These are phyloP conservation scores for Hyles euphorbiae DNA, from an alignment of 1,140 invertebrate species.

Conservation along the genomic window DNA sequence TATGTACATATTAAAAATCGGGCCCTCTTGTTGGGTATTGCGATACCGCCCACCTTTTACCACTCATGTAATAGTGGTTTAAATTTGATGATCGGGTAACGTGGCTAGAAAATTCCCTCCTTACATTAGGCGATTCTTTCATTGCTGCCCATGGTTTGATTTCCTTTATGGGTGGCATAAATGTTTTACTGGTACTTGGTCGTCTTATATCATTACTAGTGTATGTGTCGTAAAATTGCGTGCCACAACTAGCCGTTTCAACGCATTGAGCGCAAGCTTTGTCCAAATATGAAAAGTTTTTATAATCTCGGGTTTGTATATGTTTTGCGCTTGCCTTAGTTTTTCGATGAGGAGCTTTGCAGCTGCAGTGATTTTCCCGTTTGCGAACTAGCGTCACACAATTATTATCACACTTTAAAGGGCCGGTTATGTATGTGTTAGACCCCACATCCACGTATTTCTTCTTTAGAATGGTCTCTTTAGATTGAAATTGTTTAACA, in stretches of 20 bases:
- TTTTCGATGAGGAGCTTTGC: slow-evolving; percentile 32
- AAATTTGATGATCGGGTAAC: background rate
- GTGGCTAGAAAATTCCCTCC: background rate
- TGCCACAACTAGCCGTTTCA: slow-evolving; percentile 37
- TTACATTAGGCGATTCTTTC: background rate
- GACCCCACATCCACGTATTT: slow-evolving; percentile 29
- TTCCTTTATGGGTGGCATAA: background rate
- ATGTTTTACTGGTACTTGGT: background rate
- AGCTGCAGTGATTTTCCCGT: slow-evolving; percentile 27
- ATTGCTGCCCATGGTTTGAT: background rate
- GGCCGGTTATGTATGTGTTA: slow-evolving; percentile 40
- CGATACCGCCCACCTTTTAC: slow-evolving; percentile 46
- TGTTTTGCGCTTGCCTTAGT: slow-evolving; percentile 29
- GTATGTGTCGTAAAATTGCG: slow-evolving; percentile 24
- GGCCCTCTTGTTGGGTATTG: slow-evolving; percentile 42
- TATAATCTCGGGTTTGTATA: slow-evolving; percentile 36
- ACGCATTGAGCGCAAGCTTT: slow-evolving; percentile 42
- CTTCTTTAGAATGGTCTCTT: slow-evolving; percentile 32
- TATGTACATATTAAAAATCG: slow-evolving; percentile 39
- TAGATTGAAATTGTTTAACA: slow-evolving; percentile 32
- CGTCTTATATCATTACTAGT: background rate
- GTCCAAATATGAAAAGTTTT: slow-evolving; percentile 24
- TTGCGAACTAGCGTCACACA: slow-evolving; percentile 41
- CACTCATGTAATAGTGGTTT: background rate
- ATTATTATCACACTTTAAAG: slow-evolving; percentile 36